Conservation (phyloP, 2,113 vertebrate species). For the Meleagris gallopavo region DNA sequence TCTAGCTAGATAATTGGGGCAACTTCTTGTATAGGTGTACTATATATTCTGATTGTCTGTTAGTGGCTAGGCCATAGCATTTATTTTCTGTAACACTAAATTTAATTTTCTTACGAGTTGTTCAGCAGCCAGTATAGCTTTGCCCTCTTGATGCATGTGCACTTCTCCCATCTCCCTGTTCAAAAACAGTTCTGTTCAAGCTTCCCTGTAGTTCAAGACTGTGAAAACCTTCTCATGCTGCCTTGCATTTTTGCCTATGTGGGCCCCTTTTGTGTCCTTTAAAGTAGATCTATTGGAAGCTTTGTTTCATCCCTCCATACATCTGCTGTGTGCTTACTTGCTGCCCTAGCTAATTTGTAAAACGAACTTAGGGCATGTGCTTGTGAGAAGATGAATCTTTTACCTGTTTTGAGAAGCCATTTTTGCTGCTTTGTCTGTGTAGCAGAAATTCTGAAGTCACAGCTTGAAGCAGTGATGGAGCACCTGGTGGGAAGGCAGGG, state of each 20-base stretch:
- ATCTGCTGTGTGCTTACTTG: neutral
- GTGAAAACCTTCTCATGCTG: neutral
- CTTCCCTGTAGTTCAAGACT: neutral
- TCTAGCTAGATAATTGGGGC: neutral
- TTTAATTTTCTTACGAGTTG: neutral
- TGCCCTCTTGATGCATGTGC: neutral
- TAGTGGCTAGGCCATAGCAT: neutral
- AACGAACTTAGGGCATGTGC: neutral
- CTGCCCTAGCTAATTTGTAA: neutral
- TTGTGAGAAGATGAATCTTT: neutral
- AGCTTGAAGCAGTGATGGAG: too few species aligned
- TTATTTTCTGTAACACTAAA: neutral
- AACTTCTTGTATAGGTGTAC: rapidly evolving
- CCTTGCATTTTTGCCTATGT: neutral
- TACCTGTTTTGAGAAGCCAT: neutral
- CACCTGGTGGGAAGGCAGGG: too few species aligned
- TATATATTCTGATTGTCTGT: neutral
- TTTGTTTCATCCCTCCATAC: neutral
- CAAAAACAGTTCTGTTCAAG: neutral
- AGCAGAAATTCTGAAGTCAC: too few species aligned
- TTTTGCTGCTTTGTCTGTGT: neutral
- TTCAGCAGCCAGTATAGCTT: neutral
- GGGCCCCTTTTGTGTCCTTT: neutral
- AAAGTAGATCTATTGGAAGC: neutral
- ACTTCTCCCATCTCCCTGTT: neutral